Evolutionary conservation across 2,888 invertebrate genomes (phyloP).

Genomic region (Hydriomena furcata): DNA sequence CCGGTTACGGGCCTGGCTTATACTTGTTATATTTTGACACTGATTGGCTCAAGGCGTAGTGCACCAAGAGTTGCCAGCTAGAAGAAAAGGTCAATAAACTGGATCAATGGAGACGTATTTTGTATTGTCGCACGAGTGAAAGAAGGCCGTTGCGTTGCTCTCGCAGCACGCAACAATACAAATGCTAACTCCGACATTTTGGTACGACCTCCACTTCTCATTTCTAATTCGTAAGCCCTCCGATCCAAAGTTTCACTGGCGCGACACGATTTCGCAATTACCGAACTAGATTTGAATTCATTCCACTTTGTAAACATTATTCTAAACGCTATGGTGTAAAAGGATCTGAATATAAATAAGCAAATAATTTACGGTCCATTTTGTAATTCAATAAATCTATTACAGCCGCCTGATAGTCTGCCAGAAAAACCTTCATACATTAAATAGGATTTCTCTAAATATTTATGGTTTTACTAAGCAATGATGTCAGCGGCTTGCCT

Average conservation of each 20-base stretch:
- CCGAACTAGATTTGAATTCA: constrained; percentile 50
- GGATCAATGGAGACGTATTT: constrained; percentile 26
- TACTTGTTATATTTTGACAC: constrained; percentile 30
- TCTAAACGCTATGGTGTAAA: constrained; percentile 29
- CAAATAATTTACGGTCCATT: constrained; percentile 31
- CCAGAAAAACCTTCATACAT: constrained; percentile 27
- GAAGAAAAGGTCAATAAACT: constrained; percentile 31
- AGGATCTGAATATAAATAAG: constrained; percentile 32
- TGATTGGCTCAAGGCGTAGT: constrained; percentile 27
- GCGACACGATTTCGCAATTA: constrained; percentile 55
- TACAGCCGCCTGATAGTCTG: constrained; percentile 37
- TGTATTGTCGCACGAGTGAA: constrained; percentile 29
- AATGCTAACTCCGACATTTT: constrained; percentile 70
- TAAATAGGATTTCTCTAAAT: constrained; percentile 23
- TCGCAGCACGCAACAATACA: constrained; percentile 44
- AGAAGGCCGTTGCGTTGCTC: constrained; percentile 30
- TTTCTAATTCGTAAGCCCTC: constrained; percentile 51
- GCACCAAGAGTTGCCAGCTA: constrained; percentile 18
- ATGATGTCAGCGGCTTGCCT: constrained; percentile 67
- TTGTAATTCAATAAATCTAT: constrained; percentile 24
- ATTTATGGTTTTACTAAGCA: constrained; percentile 50
- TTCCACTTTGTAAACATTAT: constrained; percentile 42
- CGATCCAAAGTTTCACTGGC: constrained; percentile 51
- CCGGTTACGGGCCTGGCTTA: constrained; percentile 24
- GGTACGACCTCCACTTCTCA: constrained; percentile 61